Evolutionary conservation across 2,797 vertebrate species (phyloP).

Genomic region (Myripristis murdjan): DNA sequence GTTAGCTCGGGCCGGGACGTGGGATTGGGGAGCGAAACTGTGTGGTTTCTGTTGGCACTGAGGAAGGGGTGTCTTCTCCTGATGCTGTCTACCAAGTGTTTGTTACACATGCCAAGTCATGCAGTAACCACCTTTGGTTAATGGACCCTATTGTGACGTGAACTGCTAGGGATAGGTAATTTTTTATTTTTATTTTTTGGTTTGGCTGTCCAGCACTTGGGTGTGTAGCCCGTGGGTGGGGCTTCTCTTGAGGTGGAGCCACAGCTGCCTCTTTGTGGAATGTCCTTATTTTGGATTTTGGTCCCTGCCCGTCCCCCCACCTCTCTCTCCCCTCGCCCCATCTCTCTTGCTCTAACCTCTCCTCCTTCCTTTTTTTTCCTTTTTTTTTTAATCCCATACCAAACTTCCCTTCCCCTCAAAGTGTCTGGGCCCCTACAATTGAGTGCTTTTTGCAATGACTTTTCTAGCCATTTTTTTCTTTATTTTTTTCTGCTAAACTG

Average conservation of each 20-base stretch:
- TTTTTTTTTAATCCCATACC: conserved; percentile 32
- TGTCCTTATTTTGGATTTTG: conserved; percentile 77
- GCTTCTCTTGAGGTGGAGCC: conserved; percentile 78
- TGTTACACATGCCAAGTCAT: conserved; percentile 65
- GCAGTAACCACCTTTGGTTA: conserved; percentile 70
- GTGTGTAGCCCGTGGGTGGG: conserved; percentile 71
- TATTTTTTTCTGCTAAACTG: conserved; percentile 67
- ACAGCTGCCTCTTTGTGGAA: conserved; percentile 85
- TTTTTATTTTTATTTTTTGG: too few species aligned
- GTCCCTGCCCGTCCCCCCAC: conserved; percentile 33
- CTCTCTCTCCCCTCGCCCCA: not conserved
- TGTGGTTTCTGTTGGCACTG: conserved; percentile 67
- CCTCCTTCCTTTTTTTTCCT: conserved; percentile 35
- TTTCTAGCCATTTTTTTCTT: conserved; percentile 70
- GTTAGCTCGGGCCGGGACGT: conserved; percentile 34
- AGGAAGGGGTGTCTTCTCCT: conserved; percentile 75
- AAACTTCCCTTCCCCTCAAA: conserved; percentile 37
- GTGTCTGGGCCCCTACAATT: conserved; percentile 46
- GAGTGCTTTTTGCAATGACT: conserved; percentile 67
- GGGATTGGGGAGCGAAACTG: conserved; percentile 9
- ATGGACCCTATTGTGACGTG: conserved; percentile 58
- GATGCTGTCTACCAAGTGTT: conserved; percentile 69
- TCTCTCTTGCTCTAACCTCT: not conserved
- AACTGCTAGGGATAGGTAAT: conserved; percentile 51
- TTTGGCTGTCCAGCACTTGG: conserved; percentile 71